phyloP scores from a whole-genome alignment of 2,888 invertebrate species.

The Zygothrica quintamaculata region DNA sequence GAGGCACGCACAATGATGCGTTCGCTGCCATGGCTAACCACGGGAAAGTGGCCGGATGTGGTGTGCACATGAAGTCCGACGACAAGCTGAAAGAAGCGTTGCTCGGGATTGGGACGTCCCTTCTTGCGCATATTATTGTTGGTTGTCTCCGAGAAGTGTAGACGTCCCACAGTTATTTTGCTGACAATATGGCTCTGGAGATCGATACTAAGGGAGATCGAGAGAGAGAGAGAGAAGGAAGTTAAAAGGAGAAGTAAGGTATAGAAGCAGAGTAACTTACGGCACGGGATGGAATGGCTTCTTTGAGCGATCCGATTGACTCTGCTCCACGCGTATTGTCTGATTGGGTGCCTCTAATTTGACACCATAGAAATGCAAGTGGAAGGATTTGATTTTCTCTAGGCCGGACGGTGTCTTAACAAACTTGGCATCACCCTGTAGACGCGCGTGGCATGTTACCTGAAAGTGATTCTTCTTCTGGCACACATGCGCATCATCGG shows the following conservation, averaged over 20 bases:
- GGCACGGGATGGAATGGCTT: slow-evolving; percentile 97
- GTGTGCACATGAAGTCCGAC: slow-evolving; percentile 96
- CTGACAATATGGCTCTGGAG: slow-evolving; percentile 94
- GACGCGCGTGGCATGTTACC: slow-evolving; percentile 93
- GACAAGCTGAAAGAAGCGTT: slow-evolving; percentile 97
- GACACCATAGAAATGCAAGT: slow-evolving; percentile 97
- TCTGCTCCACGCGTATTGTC: slow-evolving; percentile 97
- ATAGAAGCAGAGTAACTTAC: slow-evolving; percentile 87
- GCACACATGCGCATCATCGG: slow-evolving; percentile 99
- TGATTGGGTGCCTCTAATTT: slow-evolving; percentile 98
- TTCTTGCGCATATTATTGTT: slow-evolving; percentile 99
- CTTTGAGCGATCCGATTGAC: slow-evolving; percentile 98
- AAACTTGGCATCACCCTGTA: slow-evolving; percentile 94
- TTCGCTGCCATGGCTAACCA: slow-evolving; percentile 96
- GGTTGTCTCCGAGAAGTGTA: slow-evolving; percentile 99
- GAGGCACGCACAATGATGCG: slow-evolving; percentile 99
- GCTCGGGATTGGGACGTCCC: slow-evolving; percentile 99
- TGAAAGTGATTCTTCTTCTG: slow-evolving; percentile 99
- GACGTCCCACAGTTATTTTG: slow-evolving; percentile 96
- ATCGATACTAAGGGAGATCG: slow-evolving; percentile 90
- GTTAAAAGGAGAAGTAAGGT: not conserved
- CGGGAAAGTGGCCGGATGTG: slow-evolving; percentile 90
- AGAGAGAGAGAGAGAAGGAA: not conserved
- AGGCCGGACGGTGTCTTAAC: slow-evolving; percentile 94
- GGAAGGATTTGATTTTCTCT: slow-evolving; percentile 96